phyloP scores from a whole-genome alignment of 2,797 vertebrate genomes.

The Centropyge bicolor region DNA sequence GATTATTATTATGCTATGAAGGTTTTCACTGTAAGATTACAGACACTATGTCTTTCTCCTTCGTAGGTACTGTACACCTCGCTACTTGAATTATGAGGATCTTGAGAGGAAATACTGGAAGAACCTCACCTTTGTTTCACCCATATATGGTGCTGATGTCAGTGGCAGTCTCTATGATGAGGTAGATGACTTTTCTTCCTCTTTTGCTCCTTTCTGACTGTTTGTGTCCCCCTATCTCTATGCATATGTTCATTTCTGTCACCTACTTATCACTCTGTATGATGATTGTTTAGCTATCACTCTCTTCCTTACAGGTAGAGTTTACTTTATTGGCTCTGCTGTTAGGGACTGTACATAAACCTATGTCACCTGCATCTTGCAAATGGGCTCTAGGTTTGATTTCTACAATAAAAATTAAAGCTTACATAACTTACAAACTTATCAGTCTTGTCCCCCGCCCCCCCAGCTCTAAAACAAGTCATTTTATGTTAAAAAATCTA shows the following conservation, averaged over 20 bases:
- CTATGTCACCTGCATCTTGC: not conserved
- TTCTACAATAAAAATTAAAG: slow-evolving; percentile 1
- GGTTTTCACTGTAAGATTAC: not conserved
- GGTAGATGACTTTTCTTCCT: slow-evolving; percentile 79
- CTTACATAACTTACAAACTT: not conserved
- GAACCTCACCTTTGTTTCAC: slow-evolving; percentile 97
- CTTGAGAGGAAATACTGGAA: slow-evolving; percentile 99
- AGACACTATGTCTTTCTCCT: slow-evolving; percentile 24
- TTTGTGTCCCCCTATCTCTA: not conserved
- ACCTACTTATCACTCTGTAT: not conserved
- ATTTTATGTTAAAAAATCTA: not conserved
- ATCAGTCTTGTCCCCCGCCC: not conserved
- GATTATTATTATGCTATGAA: not conserved
- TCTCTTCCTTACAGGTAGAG: not conserved
- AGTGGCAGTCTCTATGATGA: slow-evolving; percentile 97
- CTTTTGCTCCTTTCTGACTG: not conserved
- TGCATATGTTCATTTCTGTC: not conserved
- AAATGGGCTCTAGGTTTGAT: not conserved
- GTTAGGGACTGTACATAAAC: not conserved
- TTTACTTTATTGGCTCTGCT: not conserved
- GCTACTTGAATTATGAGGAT: slow-evolving; percentile 95
- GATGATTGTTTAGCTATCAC: not conserved
- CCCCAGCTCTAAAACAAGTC: not conserved
- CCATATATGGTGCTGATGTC: slow-evolving; percentile 98
- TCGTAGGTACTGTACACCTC: slow-evolving; percentile 94